A percentile compares a stretch with the other conserved stretches of the same genome.
phyloP scores from a whole-genome alignment of 1,140 invertebrate species.

The Saxidomus purpurata region DNA sequence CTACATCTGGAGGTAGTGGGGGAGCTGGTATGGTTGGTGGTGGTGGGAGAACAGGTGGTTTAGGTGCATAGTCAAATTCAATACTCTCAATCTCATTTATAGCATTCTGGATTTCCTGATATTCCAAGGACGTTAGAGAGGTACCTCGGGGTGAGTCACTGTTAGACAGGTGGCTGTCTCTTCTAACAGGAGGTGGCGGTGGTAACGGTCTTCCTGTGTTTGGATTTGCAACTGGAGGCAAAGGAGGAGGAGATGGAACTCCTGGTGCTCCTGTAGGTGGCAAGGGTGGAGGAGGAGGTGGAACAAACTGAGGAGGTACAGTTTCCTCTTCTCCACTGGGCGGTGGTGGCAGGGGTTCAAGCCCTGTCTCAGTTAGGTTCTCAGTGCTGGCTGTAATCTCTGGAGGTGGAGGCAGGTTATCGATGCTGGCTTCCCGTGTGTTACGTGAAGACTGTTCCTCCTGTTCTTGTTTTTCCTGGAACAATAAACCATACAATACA shows the following conservation, averaged over 20 bases:
- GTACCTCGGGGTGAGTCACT: neutral
- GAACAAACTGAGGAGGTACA: slow-evolving; percentile 62
- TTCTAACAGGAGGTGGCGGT: slow-evolving; percentile 30
- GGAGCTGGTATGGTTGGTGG: slow-evolving; percentile 73
- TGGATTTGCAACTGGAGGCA: neutral
- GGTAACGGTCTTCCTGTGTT: slow-evolving; percentile 6
- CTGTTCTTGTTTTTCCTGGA: slow-evolving; percentile 64
- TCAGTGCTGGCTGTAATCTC: slow-evolving; percentile 56
- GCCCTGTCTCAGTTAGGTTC: slow-evolving; percentile 21
- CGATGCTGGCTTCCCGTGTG: slow-evolving; percentile 38
- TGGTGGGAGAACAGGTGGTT: slow-evolving; percentile 69
- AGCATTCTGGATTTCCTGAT: slow-evolving; percentile 64
- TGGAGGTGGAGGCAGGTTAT: slow-evolving; percentile 67
- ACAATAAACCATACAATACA: no score
- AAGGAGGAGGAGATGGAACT: slow-evolving; percentile 39
- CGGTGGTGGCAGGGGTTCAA: slow-evolving; percentile 63
- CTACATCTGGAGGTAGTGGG: slow-evolving; percentile 64
- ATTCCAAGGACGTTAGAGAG: slow-evolving; percentile 54
- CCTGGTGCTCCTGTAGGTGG: slow-evolving; percentile 62
- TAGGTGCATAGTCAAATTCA: slow-evolving; percentile 52
- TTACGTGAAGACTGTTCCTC: neutral
- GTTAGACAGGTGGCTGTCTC: slow-evolving; percentile 49
- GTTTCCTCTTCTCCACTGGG: slow-evolving; percentile 48
- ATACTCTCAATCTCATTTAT: slow-evolving; percentile 64
- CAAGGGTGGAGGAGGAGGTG: slow-evolving; percentile 68